Conservation (phyloP, 92 coral and sea anemone species). For the Siderastrea radians region DNA sequence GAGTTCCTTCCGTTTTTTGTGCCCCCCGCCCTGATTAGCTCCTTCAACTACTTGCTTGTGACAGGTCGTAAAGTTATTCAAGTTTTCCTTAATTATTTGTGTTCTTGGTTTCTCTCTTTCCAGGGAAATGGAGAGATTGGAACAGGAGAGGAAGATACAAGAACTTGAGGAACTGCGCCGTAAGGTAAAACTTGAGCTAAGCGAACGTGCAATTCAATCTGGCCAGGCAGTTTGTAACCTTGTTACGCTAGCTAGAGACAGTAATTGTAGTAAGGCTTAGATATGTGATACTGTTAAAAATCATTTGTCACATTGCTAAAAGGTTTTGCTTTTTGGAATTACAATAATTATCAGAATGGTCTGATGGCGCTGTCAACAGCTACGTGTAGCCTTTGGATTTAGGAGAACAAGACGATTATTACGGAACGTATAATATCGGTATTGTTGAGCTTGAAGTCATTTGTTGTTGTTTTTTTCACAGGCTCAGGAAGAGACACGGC, state of each 20-base stretch:
- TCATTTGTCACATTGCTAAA: too few species aligned
- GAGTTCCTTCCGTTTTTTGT: too few species aligned
- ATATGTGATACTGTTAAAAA: background rate
- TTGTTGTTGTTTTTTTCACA: conserved; percentile 11
- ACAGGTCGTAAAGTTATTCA: too few species aligned
- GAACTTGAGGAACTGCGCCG: conserved; percentile 92
- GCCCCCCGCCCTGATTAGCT: too few species aligned
- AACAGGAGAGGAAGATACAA: conserved; percentile 86
- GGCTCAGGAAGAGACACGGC: conserved; percentile 96
- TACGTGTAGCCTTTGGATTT: too few species aligned
- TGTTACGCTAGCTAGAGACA: background rate
- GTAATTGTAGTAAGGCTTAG: background rate
- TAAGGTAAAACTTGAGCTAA: conserved; percentile 61
- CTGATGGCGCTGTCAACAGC: too few species aligned
- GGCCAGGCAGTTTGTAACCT: background rate
- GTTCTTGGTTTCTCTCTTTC: background rate
- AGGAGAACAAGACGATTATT: too few species aligned
- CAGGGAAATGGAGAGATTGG: conserved; percentile 98
- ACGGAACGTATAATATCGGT: too few species aligned
- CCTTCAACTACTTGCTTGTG: too few species aligned
- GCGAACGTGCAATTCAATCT: too few species aligned
- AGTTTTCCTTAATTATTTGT: background rate
- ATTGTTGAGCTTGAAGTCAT: background rate
- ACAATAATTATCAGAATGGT: too few species aligned
- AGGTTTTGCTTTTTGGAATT: too few species aligned